phyloP scores from a whole-genome alignment of 2,888 invertebrate species.

The Antitype chi region DNA sequence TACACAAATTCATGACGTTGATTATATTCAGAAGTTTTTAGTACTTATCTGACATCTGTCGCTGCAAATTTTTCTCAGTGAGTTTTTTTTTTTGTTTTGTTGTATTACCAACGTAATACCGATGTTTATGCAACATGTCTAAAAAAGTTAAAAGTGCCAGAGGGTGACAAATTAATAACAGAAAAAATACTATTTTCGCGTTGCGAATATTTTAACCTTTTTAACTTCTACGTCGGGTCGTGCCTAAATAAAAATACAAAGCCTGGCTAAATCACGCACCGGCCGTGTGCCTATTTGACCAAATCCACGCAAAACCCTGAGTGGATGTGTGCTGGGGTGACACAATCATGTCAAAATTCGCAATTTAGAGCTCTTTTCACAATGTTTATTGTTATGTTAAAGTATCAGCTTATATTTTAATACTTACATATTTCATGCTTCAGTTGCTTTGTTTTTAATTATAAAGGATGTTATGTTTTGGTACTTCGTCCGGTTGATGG shows the following conservation, averaged over 20 bases:
- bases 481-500: background rate
- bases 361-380: slow-evolving; percentile 65
- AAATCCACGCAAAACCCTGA: slow-evolving; percentile 73
- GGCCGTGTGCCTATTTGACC: slow-evolving; percentile 68
- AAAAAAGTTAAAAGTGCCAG: slow-evolving; percentile 15
- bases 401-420: slow-evolving; percentile 41
- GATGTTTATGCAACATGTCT: background rate
- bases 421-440: slow-evolving; percentile 24
- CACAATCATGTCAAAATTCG: slow-evolving; percentile 78
- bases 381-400: slow-evolving; percentile 54
- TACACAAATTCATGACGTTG: background rate
- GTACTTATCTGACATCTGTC: background rate
- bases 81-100: background rate
- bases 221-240: slow-evolving; percentile 55
- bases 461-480: slow-evolving; percentile 2
- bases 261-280: slow-evolving; percentile 66
- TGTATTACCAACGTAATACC: background rate
- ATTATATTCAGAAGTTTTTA: background rate
- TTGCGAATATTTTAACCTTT: slow-evolving; percentile 55
- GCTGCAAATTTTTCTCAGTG: background rate
- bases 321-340: slow-evolving; percentile 72
- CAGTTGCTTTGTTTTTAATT: slow-evolving; percentile 17
- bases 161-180: slow-evolving; percentile 50
- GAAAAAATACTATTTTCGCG: slow-evolving; percentile 47
- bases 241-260: slow-evolving; percentile 74